phyloP scores from a whole-genome alignment of 2,888 invertebrate genomes.

The Venusia cambrica region DNA sequence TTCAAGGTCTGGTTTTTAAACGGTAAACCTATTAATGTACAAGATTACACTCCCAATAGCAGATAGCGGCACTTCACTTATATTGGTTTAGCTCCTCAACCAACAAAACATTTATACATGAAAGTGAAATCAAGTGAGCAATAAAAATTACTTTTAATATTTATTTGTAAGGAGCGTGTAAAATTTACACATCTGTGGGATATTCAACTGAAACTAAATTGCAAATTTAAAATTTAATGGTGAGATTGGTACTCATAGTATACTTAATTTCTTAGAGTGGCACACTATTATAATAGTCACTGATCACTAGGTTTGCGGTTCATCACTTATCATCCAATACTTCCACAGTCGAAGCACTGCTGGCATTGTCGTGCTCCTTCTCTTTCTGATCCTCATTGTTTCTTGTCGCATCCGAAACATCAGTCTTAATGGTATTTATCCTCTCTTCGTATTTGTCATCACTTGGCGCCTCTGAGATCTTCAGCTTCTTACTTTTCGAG shows the following conservation, averaged over 20 bases:
- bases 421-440: conserved; percentile 60
- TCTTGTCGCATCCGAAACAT: conserved; percentile 42
- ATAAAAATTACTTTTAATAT: too few relatives aligned
- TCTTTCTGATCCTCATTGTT: conserved; percentile 40
- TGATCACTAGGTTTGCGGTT: conserved; percentile 28
- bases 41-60: too few relatives aligned
- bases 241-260: too few relatives aligned
- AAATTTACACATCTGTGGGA: too few relatives aligned
- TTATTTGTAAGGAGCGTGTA: too few relatives aligned
- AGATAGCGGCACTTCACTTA: too few relatives aligned
- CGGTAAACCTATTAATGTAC: too few relatives aligned
- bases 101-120: too few relatives aligned
- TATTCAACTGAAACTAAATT: too few relatives aligned
- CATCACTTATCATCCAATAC: conserved; percentile 71
- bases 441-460: conserved; percentile 45
- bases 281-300: conserved; percentile 14
- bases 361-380: conserved; percentile 63
- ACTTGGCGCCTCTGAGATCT: conserved; percentile 52
- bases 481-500: conserved; percentile 68
- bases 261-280: conserved; percentile 12
- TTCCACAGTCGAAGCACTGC: conserved; percentile 74
- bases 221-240: conserved; percentile 5
- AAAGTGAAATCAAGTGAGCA: too few relatives aligned
- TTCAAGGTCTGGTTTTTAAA: too few relatives aligned
- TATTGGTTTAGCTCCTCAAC: too few relatives aligned